Base-by-base conservation (phyloP, 2,888 invertebrate genomes). In the Eustalomyia histrio region DNA sequence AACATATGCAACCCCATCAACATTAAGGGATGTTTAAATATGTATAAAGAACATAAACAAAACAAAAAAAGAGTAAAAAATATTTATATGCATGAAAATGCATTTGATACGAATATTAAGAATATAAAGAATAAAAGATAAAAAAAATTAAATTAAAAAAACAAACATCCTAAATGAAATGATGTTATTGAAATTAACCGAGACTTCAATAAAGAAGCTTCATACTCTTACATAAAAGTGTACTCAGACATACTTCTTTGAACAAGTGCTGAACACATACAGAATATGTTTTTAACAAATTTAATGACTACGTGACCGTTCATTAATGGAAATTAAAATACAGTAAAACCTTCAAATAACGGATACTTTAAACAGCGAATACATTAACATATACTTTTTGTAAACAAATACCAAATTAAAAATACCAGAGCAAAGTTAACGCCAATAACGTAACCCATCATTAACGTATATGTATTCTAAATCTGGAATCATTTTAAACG, bases 291-390 rank as follows among this genome's bases (percentile, higher is more conserved):
- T 65, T 55, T 35, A 24, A 24, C 16, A 60, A 60, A 65, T 50
- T 21, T 43, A 72, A n/a, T 63, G 63, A 7, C 33, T 79, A 79
- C 79, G 79, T 79, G 79, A 79, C 79, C 47, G 21, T 43, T 43
- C 50, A 57, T 58, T 65, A 52, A 64, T 64, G 39, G n/a, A 18
- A 63, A 50, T 57, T 69, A 1, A 17, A 57, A 73, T 57, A 43
- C 29, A 55, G 61, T 29, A 4, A 29, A 29, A 29, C 1, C 29
- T 29, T 29, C 7, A 4, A 29, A 29, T 29, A 29, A 29, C 29
- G 29, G 29, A 29, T 1, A 29, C 29, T 29, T 7, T 7, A 6
- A 6, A 29, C 29, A 29, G 29, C 6, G 29, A 7, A 29, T 29
- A 29, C 29, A n/a, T n/a, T 29, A 29, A 7, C 29, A n/a, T n/a